Evolutionary conservation across 1,140 invertebrate genomes (phyloP), one percentile per base, ranked within the genome.

Genomic region (honey bee (Apis mellifera)): DNA sequence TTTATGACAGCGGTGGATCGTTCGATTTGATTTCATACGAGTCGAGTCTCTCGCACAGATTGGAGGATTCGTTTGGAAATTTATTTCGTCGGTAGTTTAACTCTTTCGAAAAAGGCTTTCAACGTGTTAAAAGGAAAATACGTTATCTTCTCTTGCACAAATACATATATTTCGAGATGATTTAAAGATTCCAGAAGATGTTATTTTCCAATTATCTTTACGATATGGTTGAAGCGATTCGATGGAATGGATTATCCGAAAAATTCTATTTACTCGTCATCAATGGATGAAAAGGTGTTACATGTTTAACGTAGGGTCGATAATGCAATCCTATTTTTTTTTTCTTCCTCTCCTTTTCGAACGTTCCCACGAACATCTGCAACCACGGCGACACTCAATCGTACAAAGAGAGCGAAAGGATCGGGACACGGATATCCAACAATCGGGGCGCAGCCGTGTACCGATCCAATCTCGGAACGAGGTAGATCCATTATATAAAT

Each of bases 401-500:
- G 42, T 11, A 15, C 42, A 65, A 59, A 59, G 50, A 50, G 54
- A 32, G 9, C 48, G 54, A 60, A 71, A 76, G 79, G 17, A 55
- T 69, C 26, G 17, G 60, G 76, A 70, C 21, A 78, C 76, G 57
- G 52, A 64, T 70, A 48, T 78, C 66, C n/a, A 48, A 60, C 42
- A 77, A 68, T 68, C 52, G 26, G 26, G 50, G 19, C 9, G 13
- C 50, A 54, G 64, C 42, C 54, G 19, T 57, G 42, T 19, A 23
- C 50, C 54, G 76, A 66, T 69, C 50, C 65, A 17, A 54, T 69
- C 76, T 69, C 32, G 54, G 54, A 13, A 9, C 57, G 13, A 15
- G 50, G 50, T 8, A 80, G 73, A 82, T 82, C 79, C 72, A 69
- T 82, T 76, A 59, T 69, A 76, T 60, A 82, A 82, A 76, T 75